phyloP scores from a whole-genome alignment of 2,797 vertebrate species.

The Gorsachius magnificus region DNA sequence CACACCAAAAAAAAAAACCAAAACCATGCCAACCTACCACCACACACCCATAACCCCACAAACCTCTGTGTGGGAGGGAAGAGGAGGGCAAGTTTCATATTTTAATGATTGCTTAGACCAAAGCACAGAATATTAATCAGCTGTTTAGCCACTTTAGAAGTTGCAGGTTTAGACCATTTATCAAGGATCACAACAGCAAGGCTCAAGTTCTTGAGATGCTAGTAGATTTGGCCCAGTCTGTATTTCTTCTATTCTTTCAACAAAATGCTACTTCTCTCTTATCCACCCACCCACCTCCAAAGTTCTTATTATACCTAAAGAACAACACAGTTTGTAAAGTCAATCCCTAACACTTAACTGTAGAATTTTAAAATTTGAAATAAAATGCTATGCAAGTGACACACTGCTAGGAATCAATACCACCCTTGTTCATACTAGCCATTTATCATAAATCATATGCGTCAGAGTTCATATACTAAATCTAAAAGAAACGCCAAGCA shows the following conservation, averaged over 20 bases:
- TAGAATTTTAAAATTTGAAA: background rate
- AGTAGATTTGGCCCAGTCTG: background rate
- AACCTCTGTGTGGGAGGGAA: background rate
- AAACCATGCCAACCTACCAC: too few relatives aligned
- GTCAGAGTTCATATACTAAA: background rate
- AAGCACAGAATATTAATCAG: background rate
- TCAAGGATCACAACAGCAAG: background rate
- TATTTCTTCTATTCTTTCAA: background rate
- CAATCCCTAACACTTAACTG: background rate
- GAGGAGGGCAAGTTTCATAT: rapidly evolving
- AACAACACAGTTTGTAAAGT: background rate
- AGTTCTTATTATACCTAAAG: background rate
- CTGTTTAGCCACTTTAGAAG: background rate
- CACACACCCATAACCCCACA: too few relatives aligned
- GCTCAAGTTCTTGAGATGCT: background rate
- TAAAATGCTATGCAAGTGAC: background rate
- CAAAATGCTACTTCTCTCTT: background rate
- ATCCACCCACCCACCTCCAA: rapidly evolving
- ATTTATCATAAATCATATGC: background rate
- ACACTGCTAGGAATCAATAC: background rate
- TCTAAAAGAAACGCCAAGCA: background rate
- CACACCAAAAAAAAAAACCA: too few relatives aligned
- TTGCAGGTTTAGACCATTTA: background rate
- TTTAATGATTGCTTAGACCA: background rate
- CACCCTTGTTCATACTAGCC: background rate